Base-by-base conservation (phyloP, 2,797 vertebrate genomes). In the Gymnopithys bicolor region DNA sequence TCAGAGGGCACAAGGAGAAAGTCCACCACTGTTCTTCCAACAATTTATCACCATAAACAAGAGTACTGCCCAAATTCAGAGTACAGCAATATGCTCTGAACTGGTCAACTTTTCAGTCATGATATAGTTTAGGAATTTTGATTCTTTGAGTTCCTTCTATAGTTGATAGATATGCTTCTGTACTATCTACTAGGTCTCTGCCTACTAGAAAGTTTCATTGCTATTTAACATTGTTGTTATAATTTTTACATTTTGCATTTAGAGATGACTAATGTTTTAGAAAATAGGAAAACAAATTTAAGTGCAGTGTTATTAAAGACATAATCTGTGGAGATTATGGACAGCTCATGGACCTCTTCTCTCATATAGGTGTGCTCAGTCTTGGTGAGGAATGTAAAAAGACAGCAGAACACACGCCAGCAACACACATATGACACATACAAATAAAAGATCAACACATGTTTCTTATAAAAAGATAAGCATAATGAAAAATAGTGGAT, bases 381-480 rank as follows among this genome's bases (percentile, higher is more conserved):
- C 25, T 37, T 21, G 10, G 25, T 37, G 32, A 68, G 22, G 14
- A 51, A 17, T 2, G 1, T 43, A 67, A 70, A 77, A 67, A 53
- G 8, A 19, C 17, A 48, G 7, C 4, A 46, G 24, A 32, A 18
- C 18, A 77, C 15, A 39, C 27, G 18, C 8, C 39, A 69, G 10
- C 11, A 51, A 60, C 27, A 39, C 5, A 46, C 4, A 32, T n/a
- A 10, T 2, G 7, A 46, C 10, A 24, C 14, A 30, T 0, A 1
- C 19, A 77, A 80, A 64, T 69, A 52, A 87, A 89, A 55, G 46
- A 46, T 27, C 43, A 59, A 30, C 2, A 4, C 1, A 7, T 22
- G 9, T 13, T 23, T 41, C 4, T 28, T 84, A 24, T 27, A 30
- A 46, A 89, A 58, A 3, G 1, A 55, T 17, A 74, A 67, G 5